Conservation (phyloP, 2,113 vertebrate species). For the Mesoclemmys tuberculata region DNA sequence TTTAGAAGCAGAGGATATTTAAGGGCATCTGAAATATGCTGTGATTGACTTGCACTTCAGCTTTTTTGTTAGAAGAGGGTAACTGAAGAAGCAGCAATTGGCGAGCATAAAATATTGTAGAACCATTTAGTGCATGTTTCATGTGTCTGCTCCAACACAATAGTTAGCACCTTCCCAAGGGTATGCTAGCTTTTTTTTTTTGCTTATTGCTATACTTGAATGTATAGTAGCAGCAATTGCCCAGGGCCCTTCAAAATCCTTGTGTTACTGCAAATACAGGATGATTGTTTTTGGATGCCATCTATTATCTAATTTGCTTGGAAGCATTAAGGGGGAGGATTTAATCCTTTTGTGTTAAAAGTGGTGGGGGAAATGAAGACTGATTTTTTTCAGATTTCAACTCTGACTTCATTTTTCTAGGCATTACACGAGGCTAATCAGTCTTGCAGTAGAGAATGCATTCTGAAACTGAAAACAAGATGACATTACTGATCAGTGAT, state of each 20-base stretch:
- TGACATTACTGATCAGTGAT: neutral
- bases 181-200: neutral
- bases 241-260: conserved; percentile 20
- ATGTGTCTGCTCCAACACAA: neutral
- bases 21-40: neutral
- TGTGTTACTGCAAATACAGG: neutral
- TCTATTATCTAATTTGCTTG: conserved; percentile 33
- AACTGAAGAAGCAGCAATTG: neutral
- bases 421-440: conserved; percentile 53
- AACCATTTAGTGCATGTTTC: neutral
- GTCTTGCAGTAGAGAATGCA: neutral
- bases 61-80: neutral
- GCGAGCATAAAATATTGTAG: neutral
- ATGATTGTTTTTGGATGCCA: neutral
- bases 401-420: neutral
- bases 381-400: neutral
- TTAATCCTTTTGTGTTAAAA: conserved; percentile 2
- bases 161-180: neutral
- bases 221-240: neutral
- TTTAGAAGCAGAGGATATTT: neutral
- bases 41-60: neutral
- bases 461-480: neutral
- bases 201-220: neutral
- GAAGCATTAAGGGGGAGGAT: neutral
- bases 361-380: conserved; percentile 13